A percentile compares a stretch with the other conserved stretches of the same genome.
These are phyloP conservation scores for Condylura cristata DNA, from an alignment of 2,113 vertebrate species.

Conservation along the genomic window DNA sequence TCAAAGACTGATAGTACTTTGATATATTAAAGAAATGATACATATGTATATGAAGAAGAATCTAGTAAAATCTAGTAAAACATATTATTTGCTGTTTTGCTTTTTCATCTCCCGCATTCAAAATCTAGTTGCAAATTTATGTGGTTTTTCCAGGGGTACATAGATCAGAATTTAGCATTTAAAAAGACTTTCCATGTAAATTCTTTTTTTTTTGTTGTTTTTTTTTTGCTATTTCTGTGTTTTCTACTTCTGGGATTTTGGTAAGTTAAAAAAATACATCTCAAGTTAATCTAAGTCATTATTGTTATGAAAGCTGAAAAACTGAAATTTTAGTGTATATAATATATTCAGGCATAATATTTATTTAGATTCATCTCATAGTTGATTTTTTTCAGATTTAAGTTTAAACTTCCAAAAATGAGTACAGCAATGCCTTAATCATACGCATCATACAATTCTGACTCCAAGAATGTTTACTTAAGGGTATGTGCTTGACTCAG, in stretches of 20 bases:
- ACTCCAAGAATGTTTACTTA: neutral
- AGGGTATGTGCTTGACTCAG: neutral
- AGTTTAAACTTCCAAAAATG: neutral
- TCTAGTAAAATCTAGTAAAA: neutral
- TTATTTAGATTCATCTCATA: conserved; percentile 24
- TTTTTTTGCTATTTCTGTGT: neutral
- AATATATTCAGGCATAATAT: neutral
- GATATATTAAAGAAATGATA: neutral
- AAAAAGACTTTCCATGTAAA: neutral
- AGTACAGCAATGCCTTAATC: neutral
- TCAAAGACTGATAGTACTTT: neutral
- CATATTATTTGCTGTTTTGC: neutral
- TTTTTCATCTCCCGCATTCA: neutral
- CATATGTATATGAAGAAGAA: neutral
- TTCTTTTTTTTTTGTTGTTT: neutral
- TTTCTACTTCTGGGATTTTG: neutral
- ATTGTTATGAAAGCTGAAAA: neutral
- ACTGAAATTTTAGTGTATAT: neutral
- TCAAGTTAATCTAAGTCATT: neutral
- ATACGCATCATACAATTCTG: neutral
- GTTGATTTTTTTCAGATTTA: conserved; percentile 1
- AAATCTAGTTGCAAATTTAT: neutral
- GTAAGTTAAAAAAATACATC: neutral
- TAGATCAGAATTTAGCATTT: neutral
- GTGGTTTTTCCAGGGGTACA: neutral